Evolutionary conservation across 2,888 invertebrate genomes (phyloP).

Genomic region (Resseliella maxima): DNA sequence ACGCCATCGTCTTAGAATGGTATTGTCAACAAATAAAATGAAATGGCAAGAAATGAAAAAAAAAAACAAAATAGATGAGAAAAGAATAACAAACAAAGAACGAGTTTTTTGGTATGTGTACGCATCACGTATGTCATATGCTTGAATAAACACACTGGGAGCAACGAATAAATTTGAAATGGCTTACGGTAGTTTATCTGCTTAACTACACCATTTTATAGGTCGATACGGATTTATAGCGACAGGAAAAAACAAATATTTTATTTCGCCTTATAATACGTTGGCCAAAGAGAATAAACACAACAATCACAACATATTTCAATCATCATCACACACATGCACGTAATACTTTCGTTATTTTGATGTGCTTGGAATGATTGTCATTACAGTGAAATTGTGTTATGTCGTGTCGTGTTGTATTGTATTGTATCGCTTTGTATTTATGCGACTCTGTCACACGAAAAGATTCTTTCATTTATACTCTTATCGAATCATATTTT

Average conservation of each 20-base stretch:
- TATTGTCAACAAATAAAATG: neutral
- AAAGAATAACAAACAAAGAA: neutral
- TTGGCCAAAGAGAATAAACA: neutral
- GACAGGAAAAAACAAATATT: neutral
- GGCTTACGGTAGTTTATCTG: conserved; percentile 30
- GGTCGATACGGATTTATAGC: neutral
- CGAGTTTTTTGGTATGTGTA: neutral
- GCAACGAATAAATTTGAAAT: neutral
- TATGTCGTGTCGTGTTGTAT: too few relatives aligned
- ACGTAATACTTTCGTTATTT: conserved; percentile 33
- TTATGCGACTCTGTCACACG: neutral
- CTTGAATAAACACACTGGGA: neutral
- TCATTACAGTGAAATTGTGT: conserved; percentile 14
- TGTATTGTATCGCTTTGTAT: neutral
- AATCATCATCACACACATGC: neutral
- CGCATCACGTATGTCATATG: neutral
- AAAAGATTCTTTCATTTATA: neutral
- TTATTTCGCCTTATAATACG: neutral
- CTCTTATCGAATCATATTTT: neutral
- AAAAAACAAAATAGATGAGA: neutral
- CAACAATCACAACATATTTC: neutral
- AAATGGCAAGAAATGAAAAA: neutral
- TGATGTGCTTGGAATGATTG: neutral
- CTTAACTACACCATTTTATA: conserved; percentile 27
- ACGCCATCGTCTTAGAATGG: neutral